phyloP scores from a whole-genome alignment of 2,113 vertebrate species.

The Mus spicilegus region DNA sequence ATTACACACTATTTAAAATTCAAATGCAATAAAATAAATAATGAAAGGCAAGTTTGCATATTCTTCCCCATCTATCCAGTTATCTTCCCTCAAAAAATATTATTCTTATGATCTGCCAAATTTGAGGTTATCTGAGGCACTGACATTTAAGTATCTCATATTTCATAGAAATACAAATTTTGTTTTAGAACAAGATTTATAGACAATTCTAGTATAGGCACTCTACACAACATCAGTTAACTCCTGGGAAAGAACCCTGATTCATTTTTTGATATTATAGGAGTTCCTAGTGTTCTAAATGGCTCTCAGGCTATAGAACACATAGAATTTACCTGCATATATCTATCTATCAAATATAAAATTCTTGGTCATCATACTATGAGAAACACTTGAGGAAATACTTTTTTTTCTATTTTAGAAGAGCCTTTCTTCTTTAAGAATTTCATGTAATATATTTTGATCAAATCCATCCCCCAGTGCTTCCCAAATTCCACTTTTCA shows the following conservation, averaged over 20 bases:
- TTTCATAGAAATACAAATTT: neutral
- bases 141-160: neutral
- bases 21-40: neutral
- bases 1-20: neutral
- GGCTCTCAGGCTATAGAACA: neutral
- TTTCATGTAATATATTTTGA: neutral
- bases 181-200: neutral
- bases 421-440: neutral
- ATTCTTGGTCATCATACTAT: neutral
- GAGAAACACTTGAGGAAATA: neutral
- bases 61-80: neutral
- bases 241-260: neutral
- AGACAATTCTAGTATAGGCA: neutral
- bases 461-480: neutral
- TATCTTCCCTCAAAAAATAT: neutral
- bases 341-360: neutral
- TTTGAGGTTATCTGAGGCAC: neutral
- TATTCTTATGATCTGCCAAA: slow-evolving; percentile 23
- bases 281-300: neutral
- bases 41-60: neutral
- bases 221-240: neutral
- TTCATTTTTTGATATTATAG: neutral
- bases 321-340: neutral
- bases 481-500: neutral
- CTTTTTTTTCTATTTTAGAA: neutral